These are phyloP conservation scores for Mionectes macconnelli DNA, from an alignment of 2,113 vertebrate species.

Conservation along the genomic window DNA sequence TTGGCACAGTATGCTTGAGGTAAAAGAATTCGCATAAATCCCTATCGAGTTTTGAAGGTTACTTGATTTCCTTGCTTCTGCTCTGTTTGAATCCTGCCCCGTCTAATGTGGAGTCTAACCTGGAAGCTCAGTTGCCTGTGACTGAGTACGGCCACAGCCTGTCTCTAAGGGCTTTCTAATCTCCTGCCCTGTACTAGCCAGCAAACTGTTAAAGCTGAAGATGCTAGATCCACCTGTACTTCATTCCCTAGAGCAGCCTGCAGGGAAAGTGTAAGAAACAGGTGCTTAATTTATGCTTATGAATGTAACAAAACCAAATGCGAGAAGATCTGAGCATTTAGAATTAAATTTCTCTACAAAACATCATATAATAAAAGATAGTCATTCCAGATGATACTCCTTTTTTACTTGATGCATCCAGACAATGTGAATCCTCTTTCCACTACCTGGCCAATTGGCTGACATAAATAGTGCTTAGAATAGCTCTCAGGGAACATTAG, in stretches of 20 bases:
- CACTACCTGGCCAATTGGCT: neutral
- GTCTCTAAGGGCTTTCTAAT: neutral
- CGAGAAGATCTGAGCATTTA: neutral
- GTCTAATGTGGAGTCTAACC: neutral
- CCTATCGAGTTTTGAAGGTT: neutral
- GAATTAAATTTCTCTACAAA: neutral
- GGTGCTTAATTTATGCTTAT: neutral
- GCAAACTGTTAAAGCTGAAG: neutral
- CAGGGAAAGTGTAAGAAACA: neutral
- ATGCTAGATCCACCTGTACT: neutral
- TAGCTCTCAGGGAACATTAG: slow-evolving; percentile 40
- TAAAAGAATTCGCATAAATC: neutral
- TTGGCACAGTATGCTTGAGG: neutral
- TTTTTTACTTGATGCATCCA: neutral
- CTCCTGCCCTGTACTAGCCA: neutral
- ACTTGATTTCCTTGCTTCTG: neutral
- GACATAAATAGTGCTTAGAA: slow-evolving; percentile 30
- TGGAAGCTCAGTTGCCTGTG: neutral
- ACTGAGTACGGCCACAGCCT: neutral
- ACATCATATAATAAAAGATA: neutral
- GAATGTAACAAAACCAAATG: neutral
- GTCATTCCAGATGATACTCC: neutral
- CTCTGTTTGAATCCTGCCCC: neutral
- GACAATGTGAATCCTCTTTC: neutral
- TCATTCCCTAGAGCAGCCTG: neutral